These are phyloP conservation scores for Mactra quadrangularis DNA, from an alignment of 1,140 invertebrate species.

Conservation along the genomic window DNA sequence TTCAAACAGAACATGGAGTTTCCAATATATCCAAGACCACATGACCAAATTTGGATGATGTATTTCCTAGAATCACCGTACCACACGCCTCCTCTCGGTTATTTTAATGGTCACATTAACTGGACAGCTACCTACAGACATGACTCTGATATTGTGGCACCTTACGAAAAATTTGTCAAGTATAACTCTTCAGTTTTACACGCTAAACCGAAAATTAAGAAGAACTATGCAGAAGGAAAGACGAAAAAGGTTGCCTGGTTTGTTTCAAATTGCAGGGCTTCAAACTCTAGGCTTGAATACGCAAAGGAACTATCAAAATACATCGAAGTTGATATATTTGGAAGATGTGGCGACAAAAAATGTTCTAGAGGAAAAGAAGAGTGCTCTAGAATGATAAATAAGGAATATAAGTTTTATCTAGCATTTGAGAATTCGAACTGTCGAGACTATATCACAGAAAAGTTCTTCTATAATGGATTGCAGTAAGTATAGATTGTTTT, in stretches of 20 bases:
- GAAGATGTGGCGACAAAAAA: conserved; percentile 85
- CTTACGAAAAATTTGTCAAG: conserved; percentile 92
- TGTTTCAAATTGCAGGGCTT: conserved; percentile 86
- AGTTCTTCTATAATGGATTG: conserved; percentile 84
- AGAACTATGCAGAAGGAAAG: conserved; percentile 81
- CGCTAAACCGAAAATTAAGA: conserved; percentile 56
- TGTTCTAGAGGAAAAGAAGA: conserved; percentile 88
- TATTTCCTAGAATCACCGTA: conserved; percentile 90
- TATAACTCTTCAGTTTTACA: conserved; percentile 40
- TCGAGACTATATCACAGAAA: conserved; percentile 85
- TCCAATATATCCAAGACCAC: conserved; percentile 52
- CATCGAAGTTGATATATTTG: conserved; percentile 89
- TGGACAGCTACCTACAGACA: conserved; percentile 94
- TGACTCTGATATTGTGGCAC: conserved; percentile 97
- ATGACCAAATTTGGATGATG: conserved; percentile 85
- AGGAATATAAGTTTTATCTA: conserved; percentile 98
- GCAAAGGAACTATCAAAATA: conserved; percentile 85
- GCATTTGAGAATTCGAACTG: conserved; percentile 89
- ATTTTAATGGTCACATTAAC: conserved; percentile 92
- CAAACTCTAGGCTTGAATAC: conserved; percentile 86
- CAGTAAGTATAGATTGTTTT: conserved; percentile 86
- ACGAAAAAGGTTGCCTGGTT: conserved; percentile 84
- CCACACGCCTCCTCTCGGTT: conserved; percentile 87
- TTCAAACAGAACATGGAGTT: conserved; percentile 54
- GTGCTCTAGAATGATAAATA: conserved; percentile 96